Evolutionary conservation across 2,797 vertebrate species (phyloP).

Genomic region (Cyclura pinguis): DNA sequence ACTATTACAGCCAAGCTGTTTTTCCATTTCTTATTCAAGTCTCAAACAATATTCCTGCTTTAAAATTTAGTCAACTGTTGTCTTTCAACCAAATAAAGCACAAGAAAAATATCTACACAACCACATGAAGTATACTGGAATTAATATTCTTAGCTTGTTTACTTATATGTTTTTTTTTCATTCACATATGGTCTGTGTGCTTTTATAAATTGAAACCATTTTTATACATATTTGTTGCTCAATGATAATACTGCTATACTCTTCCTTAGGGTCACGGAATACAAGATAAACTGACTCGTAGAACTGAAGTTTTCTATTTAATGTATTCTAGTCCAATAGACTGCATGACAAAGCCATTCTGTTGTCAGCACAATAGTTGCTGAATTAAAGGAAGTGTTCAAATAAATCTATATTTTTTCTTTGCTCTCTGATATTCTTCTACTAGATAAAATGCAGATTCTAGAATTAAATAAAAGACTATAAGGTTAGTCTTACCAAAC

Average conservation of each 20-base stretch:
- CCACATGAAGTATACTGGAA: conserved; percentile 38
- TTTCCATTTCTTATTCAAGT: conserved; percentile 45
- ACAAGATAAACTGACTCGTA: conserved; percentile 51
- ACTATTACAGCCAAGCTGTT: conserved; percentile 60
- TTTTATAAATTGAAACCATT: conserved; percentile 61
- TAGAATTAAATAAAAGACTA: conserved; percentile 38
- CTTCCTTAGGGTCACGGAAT: conserved; percentile 57
- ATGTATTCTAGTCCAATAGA: conserved; percentile 54
- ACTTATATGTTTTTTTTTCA: conserved; percentile 44
- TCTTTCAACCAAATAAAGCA: conserved; percentile 33
- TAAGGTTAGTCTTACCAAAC: background rate
- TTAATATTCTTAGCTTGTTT: conserved; percentile 56
- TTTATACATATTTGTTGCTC: conserved; percentile 40
- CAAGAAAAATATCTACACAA: conserved; percentile 29
- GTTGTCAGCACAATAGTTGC: conserved; percentile 44
- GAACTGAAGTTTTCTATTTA: conserved; percentile 41
- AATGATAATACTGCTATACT: conserved; percentile 55
- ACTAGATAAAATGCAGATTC: conserved; percentile 60
- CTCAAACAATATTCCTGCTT: conserved; percentile 48
- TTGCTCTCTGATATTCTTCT: conserved; percentile 42
- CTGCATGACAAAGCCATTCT: conserved; percentile 35
- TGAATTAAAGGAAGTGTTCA: conserved; percentile 39
- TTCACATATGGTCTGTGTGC: conserved; percentile 53
- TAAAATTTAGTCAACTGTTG: conserved; percentile 52
- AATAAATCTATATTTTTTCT: conserved; percentile 45